A percentile compares a stretch with the other conserved stretches of the same genome.
These are phyloP conservation scores for Dromaius novaehollandiae DNA, from an alignment of 2,113 vertebrate genomes.

Conservation along the genomic window DNA sequence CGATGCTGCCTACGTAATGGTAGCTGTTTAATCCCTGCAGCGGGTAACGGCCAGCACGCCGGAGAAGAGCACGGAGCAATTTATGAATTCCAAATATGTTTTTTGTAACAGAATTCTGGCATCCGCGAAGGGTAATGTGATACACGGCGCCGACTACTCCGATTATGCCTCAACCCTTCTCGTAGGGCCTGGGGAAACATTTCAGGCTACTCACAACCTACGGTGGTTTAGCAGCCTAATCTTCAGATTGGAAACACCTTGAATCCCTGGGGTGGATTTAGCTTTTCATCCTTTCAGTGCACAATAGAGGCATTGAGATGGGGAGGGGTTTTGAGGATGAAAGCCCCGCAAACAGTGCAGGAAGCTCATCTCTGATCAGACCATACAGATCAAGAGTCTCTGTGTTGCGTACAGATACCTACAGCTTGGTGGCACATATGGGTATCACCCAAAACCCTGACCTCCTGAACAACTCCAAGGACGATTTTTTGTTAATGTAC, in stretches of 20 bases:
- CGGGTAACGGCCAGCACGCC: neutral
- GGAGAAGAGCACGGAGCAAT: neutral
- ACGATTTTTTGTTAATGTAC: neutral
- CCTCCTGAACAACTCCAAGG: neutral
- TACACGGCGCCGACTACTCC: neutral
- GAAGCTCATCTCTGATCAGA: neutral
- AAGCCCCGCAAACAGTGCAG: neutral
- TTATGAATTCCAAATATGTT: slow-evolving; percentile 5
- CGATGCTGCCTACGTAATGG: slow-evolving; percentile 19
- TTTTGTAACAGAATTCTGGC: neutral
- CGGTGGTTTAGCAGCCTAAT: neutral
- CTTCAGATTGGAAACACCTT: slow-evolving; percentile 27
- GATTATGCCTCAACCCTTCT: neutral
- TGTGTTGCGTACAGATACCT: neutral
- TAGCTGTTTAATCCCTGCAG: slow-evolving; percentile 11
- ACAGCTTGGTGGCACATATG: neutral
- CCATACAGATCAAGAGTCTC: neutral
- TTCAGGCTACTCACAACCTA: neutral
- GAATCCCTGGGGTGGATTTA: neutral
- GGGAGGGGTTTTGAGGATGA: neutral
- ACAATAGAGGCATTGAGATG: neutral
- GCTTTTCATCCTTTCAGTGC: slow-evolving; percentile 4
- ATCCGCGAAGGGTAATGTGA: neutral
- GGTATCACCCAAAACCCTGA: neutral
- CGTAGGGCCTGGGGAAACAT: neutral